A percentile compares a stretch with the other conserved stretches of the same genome.
These are phyloP conservation scores for Dipodomys ordii DNA, from an alignment of 2,113 vertebrate species.

Conservation along the genomic window DNA sequence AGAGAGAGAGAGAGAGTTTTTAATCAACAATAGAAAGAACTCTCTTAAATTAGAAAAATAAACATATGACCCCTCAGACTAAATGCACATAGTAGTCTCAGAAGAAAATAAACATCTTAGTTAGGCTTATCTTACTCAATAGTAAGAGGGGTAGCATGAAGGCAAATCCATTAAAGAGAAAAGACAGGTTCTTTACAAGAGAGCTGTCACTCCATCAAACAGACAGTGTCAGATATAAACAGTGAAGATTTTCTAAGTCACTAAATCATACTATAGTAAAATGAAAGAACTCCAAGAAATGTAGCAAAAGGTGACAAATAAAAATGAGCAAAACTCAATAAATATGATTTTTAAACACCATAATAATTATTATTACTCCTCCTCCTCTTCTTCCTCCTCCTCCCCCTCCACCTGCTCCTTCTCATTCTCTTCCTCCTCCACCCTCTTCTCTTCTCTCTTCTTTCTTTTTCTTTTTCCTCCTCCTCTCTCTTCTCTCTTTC, in stretches of 20 bases:
- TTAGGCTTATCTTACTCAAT: background rate
- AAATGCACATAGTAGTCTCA: background rate
- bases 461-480: no score
- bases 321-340: background rate
- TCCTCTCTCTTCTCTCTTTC: background rate
- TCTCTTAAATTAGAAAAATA: slow-evolving; percentile 28
- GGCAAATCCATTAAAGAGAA: background rate
- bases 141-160: background rate
- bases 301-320: background rate
- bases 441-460: no score
- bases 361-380: background rate
- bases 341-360: background rate
- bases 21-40: background rate
- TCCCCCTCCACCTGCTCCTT: no score
- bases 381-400: no score
- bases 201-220: background rate
- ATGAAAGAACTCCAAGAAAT: background rate
- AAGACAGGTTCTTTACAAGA: background rate
- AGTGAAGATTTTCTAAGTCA: background rate
- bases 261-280: background rate
- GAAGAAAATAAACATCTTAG: background rate
- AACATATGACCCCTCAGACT: background rate
- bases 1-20: background rate
- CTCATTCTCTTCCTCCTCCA: no score
- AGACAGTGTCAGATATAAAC: background rate